Evolutionary conservation across 2,113 vertebrate genomes (phyloP).

Genomic region (Gasterosteus aculeatus): DNA sequence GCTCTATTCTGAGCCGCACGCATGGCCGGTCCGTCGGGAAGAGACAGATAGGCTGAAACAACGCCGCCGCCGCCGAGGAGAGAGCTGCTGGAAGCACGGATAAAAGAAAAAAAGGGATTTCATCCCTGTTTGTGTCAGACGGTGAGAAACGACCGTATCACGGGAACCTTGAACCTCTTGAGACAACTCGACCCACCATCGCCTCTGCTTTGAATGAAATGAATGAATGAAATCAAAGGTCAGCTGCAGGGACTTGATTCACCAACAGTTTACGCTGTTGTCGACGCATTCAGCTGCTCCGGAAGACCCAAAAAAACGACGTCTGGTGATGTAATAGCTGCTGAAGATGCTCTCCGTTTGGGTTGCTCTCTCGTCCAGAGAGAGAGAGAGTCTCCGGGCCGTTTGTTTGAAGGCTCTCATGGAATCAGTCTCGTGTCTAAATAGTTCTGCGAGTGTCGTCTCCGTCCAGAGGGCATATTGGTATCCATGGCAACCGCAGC

Average conservation of each 20-base stretch:
- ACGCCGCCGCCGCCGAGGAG: constrained; percentile 30
- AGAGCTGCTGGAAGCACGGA: constrained; percentile 50
- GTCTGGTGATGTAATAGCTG: constrained; percentile 13
- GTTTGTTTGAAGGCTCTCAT: constrained; percentile 29
- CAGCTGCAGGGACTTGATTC: background rate
- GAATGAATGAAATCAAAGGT: background rate
- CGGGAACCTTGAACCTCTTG: too few relatives aligned
- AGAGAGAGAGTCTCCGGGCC: background rate
- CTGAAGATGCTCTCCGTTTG: constrained; percentile 24
- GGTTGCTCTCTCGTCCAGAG: background rate
- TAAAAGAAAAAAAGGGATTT: constrained; percentile 32
- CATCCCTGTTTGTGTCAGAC: constrained; percentile 27
- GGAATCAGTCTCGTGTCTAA: constrained; percentile 38
- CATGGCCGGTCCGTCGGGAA: constrained; percentile 64
- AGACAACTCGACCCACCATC: too few relatives aligned
- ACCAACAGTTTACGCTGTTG: background rate
- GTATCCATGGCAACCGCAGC: constrained; percentile 71
- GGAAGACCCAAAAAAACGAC: background rate
- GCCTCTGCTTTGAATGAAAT: too few relatives aligned
- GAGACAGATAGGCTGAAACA: constrained; percentile 70
- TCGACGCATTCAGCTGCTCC: background rate
- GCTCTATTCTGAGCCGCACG: constrained; percentile 69
- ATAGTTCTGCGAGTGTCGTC: constrained; percentile 32
- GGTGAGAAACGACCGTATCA: constrained; percentile 12
- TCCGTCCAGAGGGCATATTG: constrained; percentile 43